Conservation (phyloP, 2,797 vertebrate species). For the Chrysocyon brachyurus region DNA sequence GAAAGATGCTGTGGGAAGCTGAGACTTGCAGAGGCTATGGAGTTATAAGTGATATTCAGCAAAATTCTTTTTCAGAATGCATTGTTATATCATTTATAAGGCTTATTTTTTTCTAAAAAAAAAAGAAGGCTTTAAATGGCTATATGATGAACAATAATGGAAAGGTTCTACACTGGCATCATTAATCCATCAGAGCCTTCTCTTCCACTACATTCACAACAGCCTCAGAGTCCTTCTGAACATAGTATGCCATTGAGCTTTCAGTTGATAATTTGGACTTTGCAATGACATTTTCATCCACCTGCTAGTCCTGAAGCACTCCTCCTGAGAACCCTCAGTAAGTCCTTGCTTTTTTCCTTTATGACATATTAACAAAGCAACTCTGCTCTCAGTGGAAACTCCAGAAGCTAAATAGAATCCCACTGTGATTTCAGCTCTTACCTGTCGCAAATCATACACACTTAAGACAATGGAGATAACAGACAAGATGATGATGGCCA, state of each 20-base stretch:
- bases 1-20: not conserved
- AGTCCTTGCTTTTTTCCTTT: conserved; percentile 3
- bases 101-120: not conserved
- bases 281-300: conserved; percentile 23
- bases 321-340: not conserved
- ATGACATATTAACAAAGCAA: conserved; percentile 32
- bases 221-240: not conserved
- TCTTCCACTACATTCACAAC: not conserved
- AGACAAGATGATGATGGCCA: conserved; percentile 86
- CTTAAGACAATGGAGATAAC: conserved; percentile 86
- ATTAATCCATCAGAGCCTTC: not conserved
- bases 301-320: not conserved
- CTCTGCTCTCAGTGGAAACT: not conserved
- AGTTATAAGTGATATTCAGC: not conserved
- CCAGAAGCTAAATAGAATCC: not conserved
- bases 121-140: not conserved
- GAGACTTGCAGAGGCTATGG: not conserved
- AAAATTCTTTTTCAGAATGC: not conserved
- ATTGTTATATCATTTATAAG: not conserved
- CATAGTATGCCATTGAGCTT: not conserved
- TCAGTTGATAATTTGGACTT: not conserved
- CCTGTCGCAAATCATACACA: conserved; percentile 86
- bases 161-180: not conserved
- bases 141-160: not conserved
- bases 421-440: conserved; percentile 71